Evolutionary conservation across 2,797 vertebrate genomes (phyloP), one percentile per base, ranked within the genome.

Genomic region (Aphelocoma californica): DNA sequence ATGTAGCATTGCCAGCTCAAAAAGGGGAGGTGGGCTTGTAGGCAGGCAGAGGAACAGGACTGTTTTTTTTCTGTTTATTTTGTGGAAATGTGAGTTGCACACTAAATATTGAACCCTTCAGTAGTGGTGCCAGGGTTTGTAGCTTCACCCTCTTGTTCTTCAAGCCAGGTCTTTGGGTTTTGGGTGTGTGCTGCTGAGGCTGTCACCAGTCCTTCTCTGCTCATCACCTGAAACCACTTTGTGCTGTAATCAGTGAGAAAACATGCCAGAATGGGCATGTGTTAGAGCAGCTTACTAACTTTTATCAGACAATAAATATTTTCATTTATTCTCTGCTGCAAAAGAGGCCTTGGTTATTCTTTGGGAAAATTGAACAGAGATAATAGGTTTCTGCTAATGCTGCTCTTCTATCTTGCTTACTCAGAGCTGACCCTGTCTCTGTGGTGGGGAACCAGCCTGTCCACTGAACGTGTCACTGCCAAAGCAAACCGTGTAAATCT

Each of bases 321-420:
- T 92, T 87, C 79, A 87, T 92, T 96, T 93, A 77, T 87, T 57
- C 81, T 84, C 45, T 67, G 44, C 69, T 2, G 2, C 50, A 44
- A 84, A 82, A 87, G 84, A 60, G 83, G 71, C 79, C 65, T 94
- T 80, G 81, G 78, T 92, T 91, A 72, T 78, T 95, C 84, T 90
- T 85, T 84, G 88, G 85, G 85, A 94, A 95, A 95, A 91, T 5
- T 69, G 94, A 91, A 23, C 85, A 56, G 67, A 82, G 86, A 80
- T 94, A 95, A 95, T 88, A 50, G 88, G 65, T 86, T 95, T 79
- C 61, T 4, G 21, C 85, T 96, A 91, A 95, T 90, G 82, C 28
- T 78, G 16, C 85, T 94, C 82, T 90, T 96, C 93, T 93, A 62
- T 95, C 93, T 93, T 94, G 90, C 92, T 95, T 97, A 82, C 67